Base-by-base conservation (phyloP, 2,797 vertebrate genomes). In the Brachyalestes nurse region DNA sequence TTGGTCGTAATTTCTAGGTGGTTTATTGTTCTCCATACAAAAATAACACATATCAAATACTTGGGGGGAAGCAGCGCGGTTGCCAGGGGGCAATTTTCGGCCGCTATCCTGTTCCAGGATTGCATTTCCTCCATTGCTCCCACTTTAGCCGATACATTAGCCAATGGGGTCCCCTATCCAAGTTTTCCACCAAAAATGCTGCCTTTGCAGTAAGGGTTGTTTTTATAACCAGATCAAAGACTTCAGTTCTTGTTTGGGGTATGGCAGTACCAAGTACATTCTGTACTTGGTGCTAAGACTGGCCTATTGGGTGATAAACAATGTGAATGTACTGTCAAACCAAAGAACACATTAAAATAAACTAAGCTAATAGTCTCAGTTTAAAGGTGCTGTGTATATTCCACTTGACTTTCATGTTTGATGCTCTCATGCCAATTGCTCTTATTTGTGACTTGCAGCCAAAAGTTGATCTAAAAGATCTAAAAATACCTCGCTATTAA, bases 11-110 rank as follows among this genome's bases (percentile, higher is more conserved):
- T 65, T 78, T 75, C 28, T 71, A 57, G 64, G 65, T 81, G 69
- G 78, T 83, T 86, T 85, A 83, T 85, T 87, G 82, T 86, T 84
- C 80, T 70, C 53, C 45, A 71, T 75, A 72, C 81, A 83, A 86
- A 83, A 84, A 81, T 74, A 88, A 83, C 78, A 82, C 78, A 81
- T 72, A 64, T 61, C 49, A 69, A 83, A 87, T 80, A 80, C 38
- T 71, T 83, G 25, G 40, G 5, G 73, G 66, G 66, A 21, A 58
- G 16, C 21, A 78, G 65, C 64, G 16, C 61, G 49, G 42, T 65
- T 79, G 82, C 74, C 79, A 84, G 73, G 57, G 58, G 57, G 73
- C 42, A 79, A 83, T 85, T 82, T 83, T 85, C 82, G 75, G 58
- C 70, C 23, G 51, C 61, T 65, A n/a, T 77, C 70, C 40, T 45